Conservation (phyloP, 2,797 vertebrate species). For the Microtus obscurus region DNA sequence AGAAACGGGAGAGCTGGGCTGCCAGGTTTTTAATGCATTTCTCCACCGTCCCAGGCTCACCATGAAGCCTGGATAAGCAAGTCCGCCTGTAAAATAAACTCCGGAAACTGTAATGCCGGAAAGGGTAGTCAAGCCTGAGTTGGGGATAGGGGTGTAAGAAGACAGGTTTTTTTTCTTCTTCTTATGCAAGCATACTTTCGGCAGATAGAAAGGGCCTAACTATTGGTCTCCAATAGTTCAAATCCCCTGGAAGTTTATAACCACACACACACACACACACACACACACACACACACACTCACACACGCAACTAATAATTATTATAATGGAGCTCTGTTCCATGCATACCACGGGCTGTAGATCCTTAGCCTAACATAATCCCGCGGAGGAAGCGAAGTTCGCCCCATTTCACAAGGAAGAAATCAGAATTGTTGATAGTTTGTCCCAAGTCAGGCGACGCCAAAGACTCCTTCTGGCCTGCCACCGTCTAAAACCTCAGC, state of each 20-base stretch:
- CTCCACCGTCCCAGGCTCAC: slow-evolving; percentile 52
- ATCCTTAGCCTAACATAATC: neutral
- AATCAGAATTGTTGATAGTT: slow-evolving; percentile 15
- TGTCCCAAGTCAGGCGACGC: neutral
- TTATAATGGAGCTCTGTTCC: neutral
- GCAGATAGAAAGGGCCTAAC: slow-evolving; percentile 38
- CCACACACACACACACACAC: neutral
- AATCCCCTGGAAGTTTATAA: slow-evolving; percentile 47
- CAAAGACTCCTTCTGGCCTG: neutral
- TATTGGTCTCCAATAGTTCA: neutral
- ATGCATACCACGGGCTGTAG: neutral
- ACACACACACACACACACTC: neutral
- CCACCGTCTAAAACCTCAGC: neutral
- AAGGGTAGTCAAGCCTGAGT: slow-evolving; percentile 77
- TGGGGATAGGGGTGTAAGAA: slow-evolving; percentile 46
- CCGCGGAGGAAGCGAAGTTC: slow-evolving; percentile 6
- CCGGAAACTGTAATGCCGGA: slow-evolving; percentile 73
- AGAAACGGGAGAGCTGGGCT: slow-evolving; percentile 45
- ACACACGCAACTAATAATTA: neutral
- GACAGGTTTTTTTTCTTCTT: slow-evolving; percentile 29
- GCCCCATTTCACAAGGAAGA: neutral
- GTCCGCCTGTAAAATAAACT: neutral
- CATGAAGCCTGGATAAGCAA: slow-evolving; percentile 63
- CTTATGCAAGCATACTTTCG: neutral
- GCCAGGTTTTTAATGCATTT: slow-evolving; percentile 75